Evolutionary conservation across 2,888 invertebrate species (phyloP), one percentile per base, ranked within the genome.

Genomic region (Drosophila maculinotata): DNA sequence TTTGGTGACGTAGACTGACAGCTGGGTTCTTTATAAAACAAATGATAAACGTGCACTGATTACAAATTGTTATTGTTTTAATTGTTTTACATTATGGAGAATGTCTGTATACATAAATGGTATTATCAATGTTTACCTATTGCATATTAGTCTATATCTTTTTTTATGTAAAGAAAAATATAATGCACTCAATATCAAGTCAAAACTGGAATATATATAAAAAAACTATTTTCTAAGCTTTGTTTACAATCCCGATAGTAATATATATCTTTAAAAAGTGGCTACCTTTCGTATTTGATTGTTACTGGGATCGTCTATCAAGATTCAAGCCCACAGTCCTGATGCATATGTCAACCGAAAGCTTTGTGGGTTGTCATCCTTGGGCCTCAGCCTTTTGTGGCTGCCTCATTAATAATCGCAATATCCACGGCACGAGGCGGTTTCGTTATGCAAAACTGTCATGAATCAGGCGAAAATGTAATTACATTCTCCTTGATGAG

Each of bases 361-460:
- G 56, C 33, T 41, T 39, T 33, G 31, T n/a, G 10, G 26, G 41
- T 48, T 60, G 59, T 38, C 66, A 59, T 28, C 28, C 3, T 17
- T 9, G 56, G 17, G 33, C 25, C 36, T 47, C 30, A 49, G 63
- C 33, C 81, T 59, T 77, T 80, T 84, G 80, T 70, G 63, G 72
- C 47, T 73, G 79, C 51, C 79, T 87, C 87, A 87, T 84, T 80
- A 81, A 84, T 87, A 84, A 78, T 75, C 87, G 65, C 64, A 81
- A 81, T 87, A 80, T 74, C 80, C 68, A 42, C 20, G 67, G 59
- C 67, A 59, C 56, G 59, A 67, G 59, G 36, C 54, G 41, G 31
- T 47, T 82, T 69, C 80, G 69, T 85, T 79, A 79, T 79, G 81
- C 85, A 87, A 87, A 87, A 81, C 79, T 87, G 87, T 79, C 87